Evolutionary conservation across 1,140 invertebrate species (phyloP).

Genomic region (Cydia splendana): DNA sequence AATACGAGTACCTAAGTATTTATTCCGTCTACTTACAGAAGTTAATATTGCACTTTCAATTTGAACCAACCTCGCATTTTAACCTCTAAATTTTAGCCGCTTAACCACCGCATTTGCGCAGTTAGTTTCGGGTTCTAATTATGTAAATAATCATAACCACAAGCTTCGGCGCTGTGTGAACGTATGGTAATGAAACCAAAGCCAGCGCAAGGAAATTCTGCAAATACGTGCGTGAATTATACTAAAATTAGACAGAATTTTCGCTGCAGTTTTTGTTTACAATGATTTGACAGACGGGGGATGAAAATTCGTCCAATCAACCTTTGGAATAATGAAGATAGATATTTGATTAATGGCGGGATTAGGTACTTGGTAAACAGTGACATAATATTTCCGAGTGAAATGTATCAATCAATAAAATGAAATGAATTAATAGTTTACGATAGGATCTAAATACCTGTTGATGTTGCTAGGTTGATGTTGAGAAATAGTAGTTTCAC

Average conservation of each 20-base stretch:
- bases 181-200: conserved; percentile 30
- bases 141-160: conserved; percentile 32
- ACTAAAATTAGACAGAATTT: neutral
- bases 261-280: neutral
- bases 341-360: no score
- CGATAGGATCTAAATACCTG: no score
- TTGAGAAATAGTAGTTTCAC: no score
- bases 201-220: conserved; percentile 7
- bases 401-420: no score
- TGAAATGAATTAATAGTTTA: no score
- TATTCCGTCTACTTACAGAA: neutral
- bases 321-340: no score
- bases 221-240: conserved; percentile 5
- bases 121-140: conserved; percentile 24
- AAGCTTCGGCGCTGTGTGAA: conserved; percentile 19
- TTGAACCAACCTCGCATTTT: conserved; percentile 7
- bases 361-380: no score
- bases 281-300: no score
- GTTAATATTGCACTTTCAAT: conserved; percentile 6
- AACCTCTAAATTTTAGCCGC: conserved; percentile 26
- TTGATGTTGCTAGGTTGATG: no score
- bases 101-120: conserved; percentile 13
- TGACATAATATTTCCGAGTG: no score
- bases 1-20: neutral
- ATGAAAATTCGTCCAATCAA: no score